phyloP scores from a whole-genome alignment of 2,888 invertebrate genomes.

The Hirtodrosophila cameraria region DNA sequence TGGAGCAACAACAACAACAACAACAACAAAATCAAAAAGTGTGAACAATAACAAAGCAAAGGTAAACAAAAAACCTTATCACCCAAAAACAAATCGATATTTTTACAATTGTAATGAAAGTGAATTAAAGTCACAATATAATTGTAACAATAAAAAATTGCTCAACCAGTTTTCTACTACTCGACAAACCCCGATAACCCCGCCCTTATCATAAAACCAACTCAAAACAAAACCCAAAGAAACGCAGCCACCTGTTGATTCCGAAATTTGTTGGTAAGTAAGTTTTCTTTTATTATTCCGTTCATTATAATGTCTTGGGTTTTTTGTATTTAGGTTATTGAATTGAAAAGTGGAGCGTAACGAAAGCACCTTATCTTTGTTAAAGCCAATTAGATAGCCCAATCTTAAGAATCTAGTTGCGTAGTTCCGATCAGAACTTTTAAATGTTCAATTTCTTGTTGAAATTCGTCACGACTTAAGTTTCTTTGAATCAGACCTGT shows the following conservation, averaged over 20 bases:
- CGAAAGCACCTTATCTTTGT: neutral
- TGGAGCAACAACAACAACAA: constrained; percentile 7
- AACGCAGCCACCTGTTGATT: constrained; percentile 31
- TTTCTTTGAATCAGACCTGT: too few relatives aligned
- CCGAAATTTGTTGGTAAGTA: constrained; percentile 50
- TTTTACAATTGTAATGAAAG: constrained; percentile 41
- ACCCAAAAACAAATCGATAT: constrained; percentile 32
- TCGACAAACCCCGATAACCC: too few relatives aligned
- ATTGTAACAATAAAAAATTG: constrained; percentile 39
- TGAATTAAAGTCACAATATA: constrained; percentile 48
- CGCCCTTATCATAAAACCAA: constrained; percentile 41
- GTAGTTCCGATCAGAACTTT: too few relatives aligned
- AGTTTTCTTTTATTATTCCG: constrained; percentile 2
- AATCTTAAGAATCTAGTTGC: too few relatives aligned
- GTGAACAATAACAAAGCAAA: constrained; percentile 34
- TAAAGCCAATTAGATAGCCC: too few relatives aligned
- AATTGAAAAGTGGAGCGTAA: neutral
- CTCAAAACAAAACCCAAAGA: too few relatives aligned
- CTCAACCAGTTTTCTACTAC: constrained; percentile 36
- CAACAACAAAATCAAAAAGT: constrained; percentile 33
- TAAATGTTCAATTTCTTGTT: too few relatives aligned
- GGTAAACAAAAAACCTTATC: constrained; percentile 48
- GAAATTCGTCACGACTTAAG: too few relatives aligned
- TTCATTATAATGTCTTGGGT: neutral
- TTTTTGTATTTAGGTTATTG: constrained; percentile 6